Percentiles rank a stretch among this genome's conserved stretches.
Evolutionary conservation across 2,113 vertebrate genomes (phyloP).

Genomic region (Chionodraco myersi): DNA sequence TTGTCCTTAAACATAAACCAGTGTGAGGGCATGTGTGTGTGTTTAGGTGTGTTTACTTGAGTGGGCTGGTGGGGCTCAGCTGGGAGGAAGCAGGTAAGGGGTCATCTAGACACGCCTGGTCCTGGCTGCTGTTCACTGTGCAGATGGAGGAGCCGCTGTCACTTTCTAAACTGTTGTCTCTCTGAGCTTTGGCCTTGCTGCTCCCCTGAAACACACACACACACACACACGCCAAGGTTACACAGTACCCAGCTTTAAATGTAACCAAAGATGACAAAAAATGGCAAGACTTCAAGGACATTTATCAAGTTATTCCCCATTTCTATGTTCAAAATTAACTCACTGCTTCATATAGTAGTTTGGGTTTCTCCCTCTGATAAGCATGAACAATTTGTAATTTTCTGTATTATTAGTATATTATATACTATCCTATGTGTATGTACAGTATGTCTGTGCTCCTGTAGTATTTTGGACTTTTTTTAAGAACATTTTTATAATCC

Average conservation of each 20-base stretch:
- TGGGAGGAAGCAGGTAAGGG: constrained; percentile 52
- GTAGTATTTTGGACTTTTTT: no score
- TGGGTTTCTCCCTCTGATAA: no score
- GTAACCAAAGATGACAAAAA: not conserved
- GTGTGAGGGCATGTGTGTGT: not conserved
- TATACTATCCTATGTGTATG: no score
- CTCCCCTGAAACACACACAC: constrained; percentile 85
- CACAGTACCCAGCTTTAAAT: not conserved
- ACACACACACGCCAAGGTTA: constrained; percentile 15
- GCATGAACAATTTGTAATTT: no score
- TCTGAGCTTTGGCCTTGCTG: constrained; percentile 85
- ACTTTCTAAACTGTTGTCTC: constrained; percentile 82
- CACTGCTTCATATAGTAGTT: no score
- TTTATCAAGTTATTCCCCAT: not conserved
- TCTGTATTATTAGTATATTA: no score
- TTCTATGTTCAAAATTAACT: not conserved
- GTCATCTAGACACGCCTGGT: constrained; percentile 62
- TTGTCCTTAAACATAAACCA: not conserved
- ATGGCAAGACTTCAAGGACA: not conserved
- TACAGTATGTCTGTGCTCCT: no score
- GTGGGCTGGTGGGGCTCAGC: constrained; percentile 71
- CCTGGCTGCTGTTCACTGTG: constrained; percentile 76
- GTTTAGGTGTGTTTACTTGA: constrained; percentile 65
- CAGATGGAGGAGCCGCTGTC: constrained; percentile 79
- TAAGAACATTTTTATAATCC: no score